Conservation (phyloP, 30 jellyfish, hydroid and myxozoan species). For the Chrysaora quinquecirrha region DNA sequence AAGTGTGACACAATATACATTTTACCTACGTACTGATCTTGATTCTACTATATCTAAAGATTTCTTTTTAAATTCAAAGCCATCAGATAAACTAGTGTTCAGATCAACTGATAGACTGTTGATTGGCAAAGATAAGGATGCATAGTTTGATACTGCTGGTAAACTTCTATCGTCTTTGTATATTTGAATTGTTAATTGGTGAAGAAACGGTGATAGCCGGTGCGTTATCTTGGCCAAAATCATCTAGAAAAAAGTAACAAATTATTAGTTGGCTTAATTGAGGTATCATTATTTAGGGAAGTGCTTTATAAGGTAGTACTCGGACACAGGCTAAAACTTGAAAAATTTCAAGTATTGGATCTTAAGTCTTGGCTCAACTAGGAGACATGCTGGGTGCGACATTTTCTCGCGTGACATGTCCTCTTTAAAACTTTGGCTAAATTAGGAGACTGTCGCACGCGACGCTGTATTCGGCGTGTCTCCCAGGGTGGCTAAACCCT, state of each 20-base stretch:
- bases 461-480: too few species aligned
- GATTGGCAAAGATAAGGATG: not conserved
- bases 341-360: too few species aligned
- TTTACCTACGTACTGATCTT: not conserved
- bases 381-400: too few species aligned
- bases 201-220: slow-evolving; percentile 73
- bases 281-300: too few species aligned
- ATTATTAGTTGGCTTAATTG: too few species aligned
- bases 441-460: too few species aligned
- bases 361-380: too few species aligned
- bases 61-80: not conserved
- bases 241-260: slow-evolving; percentile 40
- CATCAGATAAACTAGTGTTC: not conserved
- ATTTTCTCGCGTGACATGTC: too few species aligned
- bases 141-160: slow-evolving; percentile 30
- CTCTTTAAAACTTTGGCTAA: too few species aligned
- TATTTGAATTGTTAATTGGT: slow-evolving; percentile 74
- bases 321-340: too few species aligned
- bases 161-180: slow-evolving; percentile 77
- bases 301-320: too few species aligned
- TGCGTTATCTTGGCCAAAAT: slow-evolving; percentile 76
- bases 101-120: not conserved
- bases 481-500: too few species aligned
- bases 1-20: not conserved
- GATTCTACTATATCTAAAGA: not conserved